These are phyloP conservation scores for Leptopilina clavipes DNA, from an alignment of 1,140 invertebrate species.

Conservation along the genomic window DNA sequence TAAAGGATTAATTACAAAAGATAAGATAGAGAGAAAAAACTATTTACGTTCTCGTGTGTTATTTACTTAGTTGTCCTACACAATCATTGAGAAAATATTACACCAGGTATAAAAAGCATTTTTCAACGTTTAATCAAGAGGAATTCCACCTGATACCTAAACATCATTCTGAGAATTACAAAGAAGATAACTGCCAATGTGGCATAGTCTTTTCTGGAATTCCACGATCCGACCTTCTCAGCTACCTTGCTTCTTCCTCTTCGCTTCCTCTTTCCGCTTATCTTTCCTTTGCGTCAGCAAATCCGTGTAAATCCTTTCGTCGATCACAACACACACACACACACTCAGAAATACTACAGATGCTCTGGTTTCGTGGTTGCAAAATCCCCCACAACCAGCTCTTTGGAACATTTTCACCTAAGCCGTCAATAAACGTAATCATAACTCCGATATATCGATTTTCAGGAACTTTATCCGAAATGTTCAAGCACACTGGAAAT, in stretches of 20 bases:
- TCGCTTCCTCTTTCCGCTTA: constrained; percentile 21
- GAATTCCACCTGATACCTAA: constrained; percentile 18
- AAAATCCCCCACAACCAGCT: not conserved
- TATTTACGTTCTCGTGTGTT: too few relatives aligned
- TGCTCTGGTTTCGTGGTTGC: not conserved
- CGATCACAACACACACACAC: not conserved
- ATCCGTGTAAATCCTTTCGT: constrained; percentile 9
- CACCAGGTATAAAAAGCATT: too few relatives aligned
- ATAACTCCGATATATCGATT: too few relatives aligned
- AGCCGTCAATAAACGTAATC: too few relatives aligned
- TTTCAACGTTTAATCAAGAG: not conserved
- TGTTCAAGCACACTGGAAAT: too few relatives aligned
- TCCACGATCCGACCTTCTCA: constrained; percentile 2
- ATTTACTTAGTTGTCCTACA: too few relatives aligned
- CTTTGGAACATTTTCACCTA: too few relatives aligned
- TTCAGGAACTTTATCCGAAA: not conserved
- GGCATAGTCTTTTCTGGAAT: constrained; percentile 15
- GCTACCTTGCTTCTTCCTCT: constrained; percentile 18
- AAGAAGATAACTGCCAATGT: not conserved
- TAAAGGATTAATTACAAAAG: too few relatives aligned
- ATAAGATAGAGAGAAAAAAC: too few relatives aligned
- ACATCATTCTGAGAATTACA: constrained; percentile 9
- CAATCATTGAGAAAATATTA: too few relatives aligned
- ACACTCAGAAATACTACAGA: not conserved
- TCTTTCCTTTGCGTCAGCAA: constrained; percentile 13